A percentile compares a stretch with the other conserved stretches of the same genome.
Conservation (phyloP, 2,888 invertebrate species). For the Lasioglossum morio region DNA sequence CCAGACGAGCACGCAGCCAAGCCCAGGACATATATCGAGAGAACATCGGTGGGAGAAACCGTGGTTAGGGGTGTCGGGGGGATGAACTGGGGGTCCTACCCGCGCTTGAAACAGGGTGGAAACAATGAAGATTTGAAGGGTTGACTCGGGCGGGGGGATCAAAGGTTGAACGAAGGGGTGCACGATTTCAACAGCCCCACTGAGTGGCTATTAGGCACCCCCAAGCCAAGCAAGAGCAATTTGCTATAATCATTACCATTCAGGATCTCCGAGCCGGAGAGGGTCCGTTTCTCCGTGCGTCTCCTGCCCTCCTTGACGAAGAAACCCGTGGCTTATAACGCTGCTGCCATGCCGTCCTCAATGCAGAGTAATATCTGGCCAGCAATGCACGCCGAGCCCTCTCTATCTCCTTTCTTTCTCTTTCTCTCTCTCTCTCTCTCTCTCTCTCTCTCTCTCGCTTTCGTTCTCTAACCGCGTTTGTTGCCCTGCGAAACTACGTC, state of each 20-base stretch:
- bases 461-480: neutral
- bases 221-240: conserved; percentile 80
- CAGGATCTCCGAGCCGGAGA: conserved; percentile 77
- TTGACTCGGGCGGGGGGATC: conserved; percentile 82
- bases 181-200: conserved; percentile 80
- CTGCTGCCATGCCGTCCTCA: conserved; percentile 54
- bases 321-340: conserved; percentile 62
- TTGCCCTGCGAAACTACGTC: neutral
- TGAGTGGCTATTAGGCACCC: conserved; percentile 83
- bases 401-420: neutral
- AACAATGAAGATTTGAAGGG: conserved; percentile 80
- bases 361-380: conserved; percentile 66
- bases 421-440: neutral
- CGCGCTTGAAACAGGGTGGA: conserved; percentile 73
- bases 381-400: conserved; percentile 26
- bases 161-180: conserved; percentile 82
- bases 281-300: conserved; percentile 74
- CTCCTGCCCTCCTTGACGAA: conserved; percentile 67
- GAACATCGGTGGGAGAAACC: conserved; percentile 51
- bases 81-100: conserved; percentile 40
- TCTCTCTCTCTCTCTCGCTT: neutral
- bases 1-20: conserved; percentile 51
- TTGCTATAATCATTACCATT: conserved; percentile 83
- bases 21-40: conserved; percentile 66
- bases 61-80: conserved; percentile 35